phyloP scores from a whole-genome alignment of 2,797 vertebrate genomes.

The Salmo trutta region DNA sequence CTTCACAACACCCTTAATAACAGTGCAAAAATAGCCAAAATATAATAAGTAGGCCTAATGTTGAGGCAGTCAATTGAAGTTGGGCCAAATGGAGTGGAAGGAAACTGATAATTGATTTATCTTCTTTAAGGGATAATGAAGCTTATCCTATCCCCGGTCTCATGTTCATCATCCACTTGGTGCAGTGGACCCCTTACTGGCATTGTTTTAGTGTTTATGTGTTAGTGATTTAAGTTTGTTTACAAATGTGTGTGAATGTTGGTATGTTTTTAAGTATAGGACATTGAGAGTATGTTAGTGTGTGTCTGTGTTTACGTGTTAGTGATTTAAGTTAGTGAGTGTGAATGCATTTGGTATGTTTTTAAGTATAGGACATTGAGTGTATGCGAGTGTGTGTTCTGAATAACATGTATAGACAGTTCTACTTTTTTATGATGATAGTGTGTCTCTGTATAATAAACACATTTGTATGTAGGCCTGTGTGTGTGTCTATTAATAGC shows the following conservation, averaged over 20 bases:
- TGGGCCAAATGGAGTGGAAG: conserved; percentile 30
- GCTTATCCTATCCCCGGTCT: conserved; percentile 28
- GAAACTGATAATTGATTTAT: conserved; percentile 20
- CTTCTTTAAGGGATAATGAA: conserved; percentile 10
- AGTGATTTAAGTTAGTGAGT: neutral
- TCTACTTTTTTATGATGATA: neutral
- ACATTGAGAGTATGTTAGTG: neutral
- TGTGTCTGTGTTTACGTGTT: neutral
- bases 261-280: neutral
- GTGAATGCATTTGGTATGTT: neutral
- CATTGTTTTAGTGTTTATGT: neutral
- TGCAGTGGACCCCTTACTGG: neutral
- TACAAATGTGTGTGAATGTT: neutral
- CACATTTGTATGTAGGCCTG: neutral
- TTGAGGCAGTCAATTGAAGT: conserved; percentile 37
- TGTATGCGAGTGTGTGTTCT: neutral
- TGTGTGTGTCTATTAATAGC: neutral
- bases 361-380: neutral
- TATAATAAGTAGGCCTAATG: conserved; percentile 36
- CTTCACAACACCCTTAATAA: conserved; percentile 48
- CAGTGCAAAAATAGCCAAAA: conserved; percentile 42
- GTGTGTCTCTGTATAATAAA: neutral
- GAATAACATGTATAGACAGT: neutral
- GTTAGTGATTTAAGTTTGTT: conserved; percentile 16
- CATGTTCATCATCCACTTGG: conserved; percentile 22